phyloP scores from a whole-genome alignment of 2,797 vertebrate genomes.

The Oryzias dopingdopingensis region DNA sequence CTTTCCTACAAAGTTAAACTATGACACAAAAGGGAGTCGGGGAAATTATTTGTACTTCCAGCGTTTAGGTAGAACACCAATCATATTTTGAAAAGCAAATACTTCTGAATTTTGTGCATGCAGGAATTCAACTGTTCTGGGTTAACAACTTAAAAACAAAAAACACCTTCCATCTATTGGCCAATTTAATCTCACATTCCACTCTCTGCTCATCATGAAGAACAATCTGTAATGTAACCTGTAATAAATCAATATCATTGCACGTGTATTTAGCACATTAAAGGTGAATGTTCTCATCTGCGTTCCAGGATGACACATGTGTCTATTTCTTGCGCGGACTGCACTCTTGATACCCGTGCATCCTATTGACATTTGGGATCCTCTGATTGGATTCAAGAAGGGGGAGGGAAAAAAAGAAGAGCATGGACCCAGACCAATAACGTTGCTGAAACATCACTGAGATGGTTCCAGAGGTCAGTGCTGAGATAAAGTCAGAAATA shows the following conservation, averaged over 20 bases:
- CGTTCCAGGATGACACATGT: slow-evolving; percentile 29
- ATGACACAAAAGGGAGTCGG: slow-evolving; percentile 63
- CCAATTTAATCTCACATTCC: slow-evolving; percentile 54
- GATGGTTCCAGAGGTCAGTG: slow-evolving; percentile 70
- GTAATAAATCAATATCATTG: slow-evolving; percentile 62
- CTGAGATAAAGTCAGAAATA: slow-evolving; percentile 77
- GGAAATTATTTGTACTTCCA: slow-evolving; percentile 20
- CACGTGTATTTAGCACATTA: slow-evolving; percentile 43
- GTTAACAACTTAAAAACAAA: slow-evolving; percentile 41
- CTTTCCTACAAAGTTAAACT: slow-evolving; percentile 99
- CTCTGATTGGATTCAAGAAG: slow-evolving; percentile 32
- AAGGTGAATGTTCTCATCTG: slow-evolving; percentile 52
- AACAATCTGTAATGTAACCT: slow-evolving; percentile 40
- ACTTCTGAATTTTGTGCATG: slow-evolving; percentile 24
- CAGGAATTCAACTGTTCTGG: slow-evolving; percentile 36
- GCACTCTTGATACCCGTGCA: slow-evolving; percentile 46
- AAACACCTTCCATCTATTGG: slow-evolving; percentile 38
- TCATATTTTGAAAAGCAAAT: slow-evolving; percentile 33
- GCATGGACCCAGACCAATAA: slow-evolving; percentile 71
- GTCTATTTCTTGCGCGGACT: slow-evolving; percentile 51
- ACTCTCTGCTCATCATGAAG: slow-evolving; percentile 50
- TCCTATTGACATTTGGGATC: slow-evolving; percentile 63
- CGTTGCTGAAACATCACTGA: slow-evolving; percentile 61
- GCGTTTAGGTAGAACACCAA: slow-evolving; percentile 12
- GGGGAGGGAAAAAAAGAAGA: slow-evolving; percentile 29